Evolutionary conservation across 2,113 vertebrate species (phyloP), one percentile per base, ranked within the genome.

Genomic region (Microcebus ravelobensis): DNA sequence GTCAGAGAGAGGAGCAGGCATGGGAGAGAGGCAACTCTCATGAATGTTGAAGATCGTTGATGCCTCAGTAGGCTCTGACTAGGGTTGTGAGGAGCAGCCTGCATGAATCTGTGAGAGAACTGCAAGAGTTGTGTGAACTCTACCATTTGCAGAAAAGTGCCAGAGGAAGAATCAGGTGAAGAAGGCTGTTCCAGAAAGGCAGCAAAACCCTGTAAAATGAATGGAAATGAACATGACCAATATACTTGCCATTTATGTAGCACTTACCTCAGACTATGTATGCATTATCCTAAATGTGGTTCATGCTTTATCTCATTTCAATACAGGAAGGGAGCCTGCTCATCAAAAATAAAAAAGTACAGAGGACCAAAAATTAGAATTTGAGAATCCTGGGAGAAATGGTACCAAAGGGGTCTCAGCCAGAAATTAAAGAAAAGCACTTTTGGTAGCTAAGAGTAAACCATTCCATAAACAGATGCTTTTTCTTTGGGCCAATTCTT

Each of bases 401-500:
- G 93, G 20, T 36, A 80, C 39, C 7, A 80, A 55, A 25, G 6
- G 1, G 15, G 3, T 31, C 61, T 81, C 34, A 81, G 39, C 13
- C 11, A 63, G 29, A 94, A 95, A 65, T 71, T 50, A 96, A 18
- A 90, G 74, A 86, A 86, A 93, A 90, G 36, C 31, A 61, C 42
- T 90, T 76, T 93, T 61, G 68, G 29, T 31, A 95, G 76, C 8
- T 73, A 76, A 74, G 83, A 73, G n/a, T 39, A 96, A 91, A 36
- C 25, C 3, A 76, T 94, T 76, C 34, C 27, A 31, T 80, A 95
- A 89, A 93, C 6, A 77, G 21, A 70, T 59, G 6, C 13, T 15
- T 70, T 89, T 82, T 48, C 50, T 89, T 31, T 50, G 52, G 29
- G 25, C 6, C n/a, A 27, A 67, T 91, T 91, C 31, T 93, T 89